These are phyloP conservation scores for Dryoscopus gambensis DNA, from an alignment of 2,113 vertebrate species.

Conservation along the genomic window DNA sequence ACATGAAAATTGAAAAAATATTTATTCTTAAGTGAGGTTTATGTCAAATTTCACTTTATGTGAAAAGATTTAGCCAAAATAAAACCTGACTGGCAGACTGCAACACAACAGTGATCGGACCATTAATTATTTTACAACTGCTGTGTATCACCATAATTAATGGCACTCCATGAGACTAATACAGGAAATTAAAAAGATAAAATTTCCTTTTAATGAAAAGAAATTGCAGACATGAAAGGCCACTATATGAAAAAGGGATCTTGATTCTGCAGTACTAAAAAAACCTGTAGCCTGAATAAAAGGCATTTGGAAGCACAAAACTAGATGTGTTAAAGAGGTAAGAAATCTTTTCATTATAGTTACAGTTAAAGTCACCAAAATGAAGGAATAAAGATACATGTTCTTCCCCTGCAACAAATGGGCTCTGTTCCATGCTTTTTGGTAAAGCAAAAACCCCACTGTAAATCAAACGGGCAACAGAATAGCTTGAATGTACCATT, in stretches of 20 bases:
- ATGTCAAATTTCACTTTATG: neutral
- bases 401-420: neutral
- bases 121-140: neutral
- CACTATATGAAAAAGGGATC: neutral
- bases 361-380: neutral
- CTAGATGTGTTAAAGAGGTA: neutral
- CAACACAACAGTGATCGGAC: neutral
- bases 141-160: neutral
- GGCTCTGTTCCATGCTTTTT: neutral
- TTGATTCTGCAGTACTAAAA: neutral
- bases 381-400: neutral
- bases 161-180: neutral
- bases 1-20: neutral
- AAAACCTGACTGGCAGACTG: neutral
- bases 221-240: neutral
- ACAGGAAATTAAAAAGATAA: conserved; percentile 8
- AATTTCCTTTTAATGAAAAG: conserved; percentile 11
- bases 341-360: neutral
- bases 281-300: neutral
- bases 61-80: neutral
- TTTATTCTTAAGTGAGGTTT: neutral
- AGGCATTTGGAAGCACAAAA: neutral
- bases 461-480: neutral
- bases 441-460: neutral
- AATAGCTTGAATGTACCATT: neutral